Evolutionary conservation across 1,140 invertebrate species (phyloP), one percentile per base, ranked within the genome.

Genomic region (Orchesella cincta): DNA sequence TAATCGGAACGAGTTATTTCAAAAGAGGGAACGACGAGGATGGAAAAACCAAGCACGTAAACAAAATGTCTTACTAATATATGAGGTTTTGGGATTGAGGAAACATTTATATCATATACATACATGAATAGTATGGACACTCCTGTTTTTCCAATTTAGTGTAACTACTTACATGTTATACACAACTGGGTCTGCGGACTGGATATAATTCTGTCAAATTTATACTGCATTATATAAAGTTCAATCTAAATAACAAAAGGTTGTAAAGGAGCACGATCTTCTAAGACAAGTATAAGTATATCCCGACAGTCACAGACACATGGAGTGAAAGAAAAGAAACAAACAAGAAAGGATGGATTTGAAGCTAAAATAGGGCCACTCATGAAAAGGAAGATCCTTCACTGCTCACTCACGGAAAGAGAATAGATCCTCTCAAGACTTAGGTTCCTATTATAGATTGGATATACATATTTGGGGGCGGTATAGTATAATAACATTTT

Each of bases 311-410:
- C 52, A 26, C 23, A 57, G 23, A 57, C 39, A 46, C 52, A 57
- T 57, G 23, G 8, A 20, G 20, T 46, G 39, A 20, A 46, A 57
- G 52, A 57, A 57, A 57, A n/a, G 52, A 57, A n/a, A 26, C 14
- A 23, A n/a, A 57, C 14, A 29, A 67, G 62, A 29, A 67, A 31
- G 31, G 62, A 67, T 67, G 62, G 62, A 67, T 67, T 67, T 67
- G 62, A 23, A 16, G n/a, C 31, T 29, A 67, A 67, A 67, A 67
- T 67, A 67, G 62, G 62, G 62, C 62, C 62, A 67, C 62, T 67
- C 62, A 67, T 67, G 62, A 23, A 29, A 33, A 29, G 26, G 12
- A 33, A 33, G 31, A 67, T 67, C 28, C 28, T 67, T 67, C 62
- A 67, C 26, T 67, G 31, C 29, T 67, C 62, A 57, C 52, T 57